Percentiles rank a stretch among this genome's conserved stretches.
These are phyloP conservation scores for Plagodis dolabraria DNA, from an alignment of 2,888 invertebrate species.

Conservation along the genomic window DNA sequence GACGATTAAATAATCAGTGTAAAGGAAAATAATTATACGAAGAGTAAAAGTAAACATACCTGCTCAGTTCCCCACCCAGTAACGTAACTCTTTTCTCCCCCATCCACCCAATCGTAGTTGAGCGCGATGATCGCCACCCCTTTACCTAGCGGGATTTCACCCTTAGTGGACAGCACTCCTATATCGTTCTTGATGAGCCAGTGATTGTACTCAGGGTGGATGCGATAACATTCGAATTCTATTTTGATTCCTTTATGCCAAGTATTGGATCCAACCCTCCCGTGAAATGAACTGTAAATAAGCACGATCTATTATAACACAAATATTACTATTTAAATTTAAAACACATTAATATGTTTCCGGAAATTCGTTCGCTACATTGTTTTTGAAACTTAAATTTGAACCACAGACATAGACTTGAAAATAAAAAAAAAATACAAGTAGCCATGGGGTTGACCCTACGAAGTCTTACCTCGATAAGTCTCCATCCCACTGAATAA, in stretches of 20 bases:
- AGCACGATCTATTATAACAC: too few species aligned
- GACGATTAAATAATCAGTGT: too few species aligned
- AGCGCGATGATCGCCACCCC: conserved; percentile 35
- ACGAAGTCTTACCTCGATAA: conserved; percentile 35
- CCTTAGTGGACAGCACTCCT: conserved; percentile 35
- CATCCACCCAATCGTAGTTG: conserved; percentile 33
- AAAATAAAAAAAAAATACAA: too few species aligned
- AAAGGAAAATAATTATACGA: not conserved
- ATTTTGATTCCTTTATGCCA: conserved; percentile 42
- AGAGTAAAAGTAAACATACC: conserved; percentile 31
- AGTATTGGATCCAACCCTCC: conserved; percentile 43
- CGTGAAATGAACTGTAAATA: not conserved
- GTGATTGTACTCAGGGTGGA: conserved; percentile 48
- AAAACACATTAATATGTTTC: too few species aligned
- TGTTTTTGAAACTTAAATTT: too few species aligned
- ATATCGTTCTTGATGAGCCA: conserved; percentile 49
- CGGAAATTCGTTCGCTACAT: too few species aligned
- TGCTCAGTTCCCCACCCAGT: conserved; percentile 52
- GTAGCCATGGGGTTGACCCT: too few species aligned
- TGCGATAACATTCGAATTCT: conserved; percentile 35
- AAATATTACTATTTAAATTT: too few species aligned
- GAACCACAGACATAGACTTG: too few species aligned
- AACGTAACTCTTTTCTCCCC: conserved; percentile 35
- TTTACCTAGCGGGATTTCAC: conserved; percentile 26
- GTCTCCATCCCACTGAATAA: conserved; percentile 25